Conservation (phyloP, 2,888 invertebrate species). For the Stenodera caucasica region DNA sequence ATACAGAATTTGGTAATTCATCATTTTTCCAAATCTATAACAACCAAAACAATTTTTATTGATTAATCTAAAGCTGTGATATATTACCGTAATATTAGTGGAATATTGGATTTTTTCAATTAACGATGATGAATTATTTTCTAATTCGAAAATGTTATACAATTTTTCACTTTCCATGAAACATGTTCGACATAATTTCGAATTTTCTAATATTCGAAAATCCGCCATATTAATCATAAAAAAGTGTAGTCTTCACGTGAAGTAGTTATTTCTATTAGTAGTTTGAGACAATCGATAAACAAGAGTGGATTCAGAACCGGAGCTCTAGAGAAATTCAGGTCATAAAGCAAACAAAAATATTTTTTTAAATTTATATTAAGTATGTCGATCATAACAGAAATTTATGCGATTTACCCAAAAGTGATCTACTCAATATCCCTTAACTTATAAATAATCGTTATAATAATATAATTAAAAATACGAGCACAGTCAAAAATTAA, state of each 20-base stretch:
- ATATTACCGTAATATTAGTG: conserved; percentile 12
- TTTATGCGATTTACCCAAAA: no score
- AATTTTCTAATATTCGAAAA: conserved; percentile 9
- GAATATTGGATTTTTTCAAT: conserved; percentile 13
- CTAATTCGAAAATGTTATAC: conserved; percentile 1
- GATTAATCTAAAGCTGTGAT: neutral
- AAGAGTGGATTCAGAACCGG: no score
- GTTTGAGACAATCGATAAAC: no score
- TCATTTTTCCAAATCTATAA: conserved; percentile 16
- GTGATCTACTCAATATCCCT: no score
- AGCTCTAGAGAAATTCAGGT: no score
- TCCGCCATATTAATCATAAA: neutral
- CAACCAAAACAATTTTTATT: neutral
- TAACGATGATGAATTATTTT: neutral
- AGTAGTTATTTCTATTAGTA: no score
- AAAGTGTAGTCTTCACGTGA: no score
- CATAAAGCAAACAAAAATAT: no score
- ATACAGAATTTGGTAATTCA: conserved; percentile 14
- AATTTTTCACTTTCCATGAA: conserved; percentile 2
- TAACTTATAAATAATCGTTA: no score
- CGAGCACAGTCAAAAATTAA: neutral
- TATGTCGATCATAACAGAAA: no score
- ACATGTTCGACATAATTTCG: conserved; percentile 21
- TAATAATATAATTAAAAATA: no score
- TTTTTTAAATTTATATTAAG: no score